phyloP scores from a whole-genome alignment of 2,113 vertebrate genomes.

The Thymallus thymallus region DNA sequence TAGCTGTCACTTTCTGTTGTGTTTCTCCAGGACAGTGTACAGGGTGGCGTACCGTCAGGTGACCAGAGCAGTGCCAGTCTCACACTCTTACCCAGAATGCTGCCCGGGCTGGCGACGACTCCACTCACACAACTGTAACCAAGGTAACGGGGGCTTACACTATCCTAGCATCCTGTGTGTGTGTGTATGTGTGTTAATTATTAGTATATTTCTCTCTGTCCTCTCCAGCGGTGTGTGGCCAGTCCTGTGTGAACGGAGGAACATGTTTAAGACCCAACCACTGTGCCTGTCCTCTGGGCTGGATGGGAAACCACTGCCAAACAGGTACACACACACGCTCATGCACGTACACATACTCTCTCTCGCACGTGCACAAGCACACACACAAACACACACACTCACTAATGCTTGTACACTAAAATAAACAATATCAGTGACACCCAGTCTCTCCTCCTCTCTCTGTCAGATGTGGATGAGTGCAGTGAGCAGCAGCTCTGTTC shows the following conservation, averaged over 20 bases:
- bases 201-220: background rate
- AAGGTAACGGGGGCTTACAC: conserved; percentile 70
- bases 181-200: background rate
- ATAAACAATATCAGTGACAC: background rate
- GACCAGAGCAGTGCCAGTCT: conserved; percentile 39
- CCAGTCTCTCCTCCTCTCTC: background rate
- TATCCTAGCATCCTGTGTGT: background rate
- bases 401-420: conserved; percentile 1
- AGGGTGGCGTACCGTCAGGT: conserved; percentile 79
- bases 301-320: conserved; percentile 81
- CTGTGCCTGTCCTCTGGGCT: conserved; percentile 79
- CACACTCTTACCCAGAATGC: conserved; percentile 68
- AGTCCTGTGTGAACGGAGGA: conserved; percentile 81
- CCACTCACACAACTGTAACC: conserved; percentile 74
- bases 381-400: too few relatives aligned
- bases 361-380: background rate
- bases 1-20: conserved; percentile 15
- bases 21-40: conserved; percentile 81
- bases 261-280: conserved; percentile 75
- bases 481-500: conserved; percentile 63
- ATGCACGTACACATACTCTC: conserved; percentile 3
- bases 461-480: conserved; percentile 86
- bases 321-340: conserved; percentile 71
- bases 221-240: conserved; percentile 76
- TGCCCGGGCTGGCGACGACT: conserved; percentile 85